Percentiles rank a stretch among this genome's conserved stretches.
Conservation (phyloP, 2,888 invertebrate species). For the Morpho deidamia region DNA sequence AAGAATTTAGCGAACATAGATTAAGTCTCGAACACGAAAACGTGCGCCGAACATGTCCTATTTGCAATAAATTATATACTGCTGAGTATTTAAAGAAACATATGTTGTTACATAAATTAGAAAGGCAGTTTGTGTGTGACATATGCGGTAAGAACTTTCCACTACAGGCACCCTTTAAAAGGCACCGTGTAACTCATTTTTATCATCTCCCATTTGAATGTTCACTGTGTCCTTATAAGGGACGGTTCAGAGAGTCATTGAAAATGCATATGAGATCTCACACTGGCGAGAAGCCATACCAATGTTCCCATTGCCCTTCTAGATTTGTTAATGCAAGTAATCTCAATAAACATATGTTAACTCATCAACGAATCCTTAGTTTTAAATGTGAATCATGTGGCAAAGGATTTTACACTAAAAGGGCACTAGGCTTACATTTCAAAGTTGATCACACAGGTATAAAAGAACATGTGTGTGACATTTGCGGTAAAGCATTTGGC, state of each 20-base stretch:
- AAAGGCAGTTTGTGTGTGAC: slow-evolving; percentile 53
- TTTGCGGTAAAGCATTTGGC: slow-evolving; percentile 64
- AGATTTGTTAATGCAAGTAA: slow-evolving; percentile 63
- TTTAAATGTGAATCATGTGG: slow-evolving; percentile 59
- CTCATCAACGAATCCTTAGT: slow-evolving; percentile 48
- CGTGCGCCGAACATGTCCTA: slow-evolving; percentile 41
- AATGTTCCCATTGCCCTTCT: slow-evolving; percentile 55
- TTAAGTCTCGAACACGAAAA: slow-evolving; percentile 54
- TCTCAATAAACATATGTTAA: slow-evolving; percentile 55
- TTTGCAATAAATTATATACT: slow-evolving; percentile 54
- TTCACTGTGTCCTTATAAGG: slow-evolving; percentile 57
- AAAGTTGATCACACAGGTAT: slow-evolving; percentile 62
- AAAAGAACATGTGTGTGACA: slow-evolving; percentile 57
- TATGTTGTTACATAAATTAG: slow-evolving; percentile 42
- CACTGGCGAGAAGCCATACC: slow-evolving; percentile 64
- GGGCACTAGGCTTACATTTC: slow-evolving; percentile 53
- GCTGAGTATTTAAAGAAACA: slow-evolving; percentile 53
- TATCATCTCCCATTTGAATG: slow-evolving; percentile 57
- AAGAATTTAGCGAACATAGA: slow-evolving; percentile 51
- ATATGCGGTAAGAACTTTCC: slow-evolving; percentile 61
- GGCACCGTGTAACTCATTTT: slow-evolving; percentile 60
- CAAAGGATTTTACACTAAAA: slow-evolving; percentile 53
- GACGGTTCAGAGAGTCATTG: slow-evolving; percentile 54
- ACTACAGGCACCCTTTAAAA: slow-evolving; percentile 44
- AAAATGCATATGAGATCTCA: slow-evolving; percentile 68